A percentile compares a stretch with the other conserved stretches of the same genome.
Evolutionary conservation across 2,888 invertebrate genomes (phyloP).

Genomic region (Sphaerophoria rueppellii): DNA sequence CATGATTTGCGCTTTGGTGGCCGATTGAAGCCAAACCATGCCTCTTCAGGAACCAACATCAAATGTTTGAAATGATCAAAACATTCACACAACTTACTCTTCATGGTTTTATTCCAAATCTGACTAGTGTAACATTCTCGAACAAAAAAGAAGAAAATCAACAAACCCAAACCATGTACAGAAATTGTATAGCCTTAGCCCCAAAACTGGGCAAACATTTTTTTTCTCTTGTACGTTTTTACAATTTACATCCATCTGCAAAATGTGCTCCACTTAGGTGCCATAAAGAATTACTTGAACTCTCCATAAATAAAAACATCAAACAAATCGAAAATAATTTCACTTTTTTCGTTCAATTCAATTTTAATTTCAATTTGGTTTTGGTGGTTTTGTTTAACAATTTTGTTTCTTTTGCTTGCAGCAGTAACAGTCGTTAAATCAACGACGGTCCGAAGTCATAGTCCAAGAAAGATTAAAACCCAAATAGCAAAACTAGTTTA

Average conservation of each 20-base stretch:
- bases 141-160: constrained; percentile 5
- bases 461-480: constrained; percentile 65
- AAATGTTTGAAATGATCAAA: constrained; percentile 19
- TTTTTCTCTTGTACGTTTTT: constrained; percentile 2
- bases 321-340: constrained; percentile 40
- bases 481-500: constrained; percentile 67
- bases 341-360: constrained; percentile 33
- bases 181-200: constrained; percentile 40
- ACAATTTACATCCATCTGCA: not conserved
- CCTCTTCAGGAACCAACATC: constrained; percentile 36
- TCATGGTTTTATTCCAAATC: constrained; percentile 32
- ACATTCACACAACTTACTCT: constrained; percentile 37
- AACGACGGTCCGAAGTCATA: constrained; percentile 36
- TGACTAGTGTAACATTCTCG: constrained; percentile 45
- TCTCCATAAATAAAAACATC: constrained; percentile 41
- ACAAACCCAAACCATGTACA: constrained; percentile 40
- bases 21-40: not conserved
- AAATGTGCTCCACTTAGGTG: constrained; percentile 39
- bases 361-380: constrained; percentile 13
- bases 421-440: constrained; percentile 14
- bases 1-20: constrained; percentile 3
- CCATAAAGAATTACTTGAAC: constrained; percentile 52
- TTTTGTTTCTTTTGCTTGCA: constrained; percentile 27
- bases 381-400: constrained; percentile 13
- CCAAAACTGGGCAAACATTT: constrained; percentile 41